Conservation (phyloP, 1,140 invertebrate genomes). For the Nephila pilipes region DNA sequence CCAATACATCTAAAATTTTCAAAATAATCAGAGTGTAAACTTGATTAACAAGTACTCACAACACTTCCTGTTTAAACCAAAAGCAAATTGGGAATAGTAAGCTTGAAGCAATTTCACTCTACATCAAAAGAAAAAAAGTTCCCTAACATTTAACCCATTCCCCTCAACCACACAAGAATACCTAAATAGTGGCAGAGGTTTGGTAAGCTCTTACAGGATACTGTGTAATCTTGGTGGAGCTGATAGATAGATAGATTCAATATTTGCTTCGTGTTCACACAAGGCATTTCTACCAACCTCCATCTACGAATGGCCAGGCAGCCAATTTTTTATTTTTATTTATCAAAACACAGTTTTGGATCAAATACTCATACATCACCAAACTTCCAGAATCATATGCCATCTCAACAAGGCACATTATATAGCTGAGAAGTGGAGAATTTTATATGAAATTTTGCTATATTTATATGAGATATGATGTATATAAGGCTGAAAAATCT, state of each 20-base stretch:
- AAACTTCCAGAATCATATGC: not conserved
- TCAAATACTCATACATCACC: too few relatives aligned
- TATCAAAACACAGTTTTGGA: too few relatives aligned
- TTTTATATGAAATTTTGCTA: too few relatives aligned
- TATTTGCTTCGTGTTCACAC: slow-evolving; percentile 71
- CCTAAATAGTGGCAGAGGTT: not conserved
- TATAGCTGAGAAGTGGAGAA: too few relatives aligned
- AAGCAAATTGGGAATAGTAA: too few relatives aligned
- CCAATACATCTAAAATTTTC: not conserved
- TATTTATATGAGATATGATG: too few relatives aligned
- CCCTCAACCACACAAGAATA: too few relatives aligned
- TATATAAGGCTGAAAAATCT: too few relatives aligned
- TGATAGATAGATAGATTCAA: slow-evolving; percentile 69
- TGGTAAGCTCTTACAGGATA: slow-evolving; percentile 40
- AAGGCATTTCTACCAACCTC: not conserved
- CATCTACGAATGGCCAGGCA: not conserved
- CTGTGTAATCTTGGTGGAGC: not conserved
- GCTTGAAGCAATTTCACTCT: not conserved
- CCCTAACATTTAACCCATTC: not conserved
- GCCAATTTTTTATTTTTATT: too few relatives aligned
- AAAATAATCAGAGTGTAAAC: not conserved
- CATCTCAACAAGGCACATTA: not conserved
- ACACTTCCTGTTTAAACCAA: too few relatives aligned
- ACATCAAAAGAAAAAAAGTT: not conserved
- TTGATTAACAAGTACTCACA: too few relatives aligned